Percentiles rank a stretch among this genome's conserved stretches.
phyloP scores from a whole-genome alignment of 1,140 invertebrate genomes.

The Solenopsis fugax region DNA sequence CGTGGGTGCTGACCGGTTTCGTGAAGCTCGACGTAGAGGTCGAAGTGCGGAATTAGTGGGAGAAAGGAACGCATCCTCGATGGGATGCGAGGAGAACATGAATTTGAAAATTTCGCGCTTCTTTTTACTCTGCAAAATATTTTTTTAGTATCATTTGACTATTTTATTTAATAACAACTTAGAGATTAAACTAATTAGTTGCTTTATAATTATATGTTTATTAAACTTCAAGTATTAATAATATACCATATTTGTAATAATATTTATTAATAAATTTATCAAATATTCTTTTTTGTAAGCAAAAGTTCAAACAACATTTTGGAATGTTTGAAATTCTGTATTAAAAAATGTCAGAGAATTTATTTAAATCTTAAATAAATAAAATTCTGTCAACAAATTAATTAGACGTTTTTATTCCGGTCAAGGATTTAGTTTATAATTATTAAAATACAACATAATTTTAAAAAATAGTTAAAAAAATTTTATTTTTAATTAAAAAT shows the following conservation, averaged over 20 bases:
- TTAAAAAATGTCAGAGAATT: not conserved
- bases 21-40: slow-evolving; percentile 16
- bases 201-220: slow-evolving; percentile 23
- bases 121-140: not conserved
- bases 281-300: not conserved
- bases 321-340: not conserved
- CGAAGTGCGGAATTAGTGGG: slow-evolving; percentile 4
- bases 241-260: slow-evolving; percentile 11
- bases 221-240: not conserved
- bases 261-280: not conserved
- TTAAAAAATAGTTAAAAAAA: not conserved
- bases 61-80: not conserved
- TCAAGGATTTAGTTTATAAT: not conserved
- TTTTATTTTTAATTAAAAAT: not conserved
- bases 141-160: not conserved
- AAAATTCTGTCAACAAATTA: not conserved
- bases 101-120: not conserved
- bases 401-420: not conserved
- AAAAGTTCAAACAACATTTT: not conserved
- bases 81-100: not conserved
- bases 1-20: slow-evolving; percentile 53
- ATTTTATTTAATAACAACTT: not conserved
- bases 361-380: not conserved
- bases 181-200: not conserved
- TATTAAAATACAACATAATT: not conserved